Evolutionary conservation across 2,888 invertebrate genomes (phyloP).

Genomic region (Nowickia ferox): DNA sequence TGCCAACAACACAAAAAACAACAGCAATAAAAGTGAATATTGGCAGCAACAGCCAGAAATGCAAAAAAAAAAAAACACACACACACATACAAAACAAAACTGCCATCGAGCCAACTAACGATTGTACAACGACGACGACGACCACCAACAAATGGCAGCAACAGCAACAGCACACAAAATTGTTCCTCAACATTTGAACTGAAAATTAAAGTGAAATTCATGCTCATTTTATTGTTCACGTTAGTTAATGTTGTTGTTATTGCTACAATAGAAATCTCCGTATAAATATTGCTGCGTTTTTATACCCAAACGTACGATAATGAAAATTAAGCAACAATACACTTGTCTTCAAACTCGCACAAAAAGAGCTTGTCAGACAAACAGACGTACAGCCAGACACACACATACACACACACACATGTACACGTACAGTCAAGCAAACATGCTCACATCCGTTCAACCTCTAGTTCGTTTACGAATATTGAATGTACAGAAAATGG

Average conservation of each 20-base stretch:
- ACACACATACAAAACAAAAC: constrained; percentile 5
- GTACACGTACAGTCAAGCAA: neutral
- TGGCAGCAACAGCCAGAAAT: constrained; percentile 69
- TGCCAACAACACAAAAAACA: constrained; percentile 53
- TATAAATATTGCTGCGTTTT: constrained; percentile 59
- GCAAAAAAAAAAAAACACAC: neutral
- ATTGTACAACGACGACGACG: constrained; percentile 47
- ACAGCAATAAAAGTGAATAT: constrained; percentile 59
- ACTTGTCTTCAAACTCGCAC: constrained; percentile 14
- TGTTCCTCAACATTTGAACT: constrained; percentile 64
- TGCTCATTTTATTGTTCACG: constrained; percentile 59
- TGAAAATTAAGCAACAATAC: constrained; percentile 56
- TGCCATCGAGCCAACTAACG: constrained; percentile 49
- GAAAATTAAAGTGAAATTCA: constrained; percentile 53
- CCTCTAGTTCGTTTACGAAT: constrained; percentile 46
- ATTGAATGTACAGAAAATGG: constrained; percentile 55
- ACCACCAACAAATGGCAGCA: constrained; percentile 39
- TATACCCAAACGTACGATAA: constrained; percentile 58
- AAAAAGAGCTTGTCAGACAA: constrained; percentile 11
- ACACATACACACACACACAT: neutral
- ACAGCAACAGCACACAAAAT: constrained; percentile 44
- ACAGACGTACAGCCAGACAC: neutral
- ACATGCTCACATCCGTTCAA: constrained; percentile 25
- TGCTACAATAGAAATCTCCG: constrained; percentile 58
- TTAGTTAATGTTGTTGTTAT: constrained; percentile 7